These are phyloP conservation scores for Sebastes reedi DNA, from an alignment of 2,797 vertebrate species.

Conservation along the genomic window DNA sequence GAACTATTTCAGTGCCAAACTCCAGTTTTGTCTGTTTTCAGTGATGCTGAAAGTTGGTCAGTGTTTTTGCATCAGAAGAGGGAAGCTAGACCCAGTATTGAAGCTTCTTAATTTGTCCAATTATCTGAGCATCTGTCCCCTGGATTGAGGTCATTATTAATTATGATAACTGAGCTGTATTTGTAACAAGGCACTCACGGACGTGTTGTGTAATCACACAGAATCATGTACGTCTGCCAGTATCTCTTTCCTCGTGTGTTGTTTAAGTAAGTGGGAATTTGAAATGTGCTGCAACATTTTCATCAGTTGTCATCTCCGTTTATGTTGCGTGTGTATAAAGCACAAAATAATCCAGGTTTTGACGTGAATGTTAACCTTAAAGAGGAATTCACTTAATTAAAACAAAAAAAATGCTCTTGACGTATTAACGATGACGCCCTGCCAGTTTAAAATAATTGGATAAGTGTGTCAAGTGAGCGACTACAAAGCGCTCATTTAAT, in stretches of 20 bases:
- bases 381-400: slow-evolving; percentile 11
- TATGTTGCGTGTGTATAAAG: slow-evolving; percentile 31
- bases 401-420: slow-evolving; percentile 13
- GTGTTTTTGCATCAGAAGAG: slow-evolving; percentile 59
- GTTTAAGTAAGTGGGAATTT: slow-evolving; percentile 17
- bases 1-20: slow-evolving; percentile 84
- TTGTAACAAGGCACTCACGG: slow-evolving; percentile 19
- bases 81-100: slow-evolving; percentile 35
- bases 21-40: slow-evolving; percentile 66
- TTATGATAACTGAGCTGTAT: slow-evolving; percentile 21
- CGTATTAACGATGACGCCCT: slow-evolving; percentile 17
- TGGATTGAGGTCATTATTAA: slow-evolving; percentile 9
- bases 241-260: background rate
- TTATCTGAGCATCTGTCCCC: slow-evolving; percentile 17
- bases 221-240: slow-evolving; percentile 3
- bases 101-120: slow-evolving; percentile 51
- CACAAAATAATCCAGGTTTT: slow-evolving; percentile 54
- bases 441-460: slow-evolving; percentile 34
- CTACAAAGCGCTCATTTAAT: slow-evolving; percentile 28
- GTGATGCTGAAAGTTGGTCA: slow-evolving; percentile 66
- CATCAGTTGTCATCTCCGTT: slow-evolving; percentile 11
- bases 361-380: slow-evolving; percentile 53
- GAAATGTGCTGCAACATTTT: slow-evolving; percentile 41
- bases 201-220: slow-evolving; percentile 23
- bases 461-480: slow-evolving; percentile 9